These are phyloP conservation scores for Patella depressa DNA, from an alignment of 2,888 invertebrate genomes.

Conservation along the genomic window DNA sequence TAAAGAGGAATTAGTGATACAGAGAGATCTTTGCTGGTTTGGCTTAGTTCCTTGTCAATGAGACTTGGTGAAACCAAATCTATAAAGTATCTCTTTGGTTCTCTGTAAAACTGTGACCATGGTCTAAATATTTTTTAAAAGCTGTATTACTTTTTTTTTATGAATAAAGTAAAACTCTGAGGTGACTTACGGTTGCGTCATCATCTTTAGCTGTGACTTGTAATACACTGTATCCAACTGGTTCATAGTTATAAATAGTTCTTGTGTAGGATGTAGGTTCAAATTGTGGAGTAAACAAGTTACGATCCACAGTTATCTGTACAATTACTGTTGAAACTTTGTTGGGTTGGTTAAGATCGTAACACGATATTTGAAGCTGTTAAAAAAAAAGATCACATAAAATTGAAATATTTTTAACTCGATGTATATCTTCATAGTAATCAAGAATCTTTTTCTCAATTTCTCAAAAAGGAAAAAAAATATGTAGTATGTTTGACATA, in stretches of 20 bases:
- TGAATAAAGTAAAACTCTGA: background rate
- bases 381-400: constrained; percentile 18
- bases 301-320: constrained; percentile 56
- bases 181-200: constrained; percentile 53
- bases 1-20: too few species aligned
- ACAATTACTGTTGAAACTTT: constrained; percentile 51
- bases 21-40: too few species aligned
- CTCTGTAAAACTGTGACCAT: too few species aligned
- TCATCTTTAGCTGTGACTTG: constrained; percentile 55
- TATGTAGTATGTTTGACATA: too few species aligned
- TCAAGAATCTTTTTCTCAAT: too few species aligned
- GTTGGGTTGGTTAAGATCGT: constrained; percentile 56
- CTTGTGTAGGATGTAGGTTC: constrained; percentile 39
- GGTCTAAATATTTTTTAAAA: too few species aligned
- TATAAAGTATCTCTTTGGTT: too few species aligned
- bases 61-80: too few species aligned
- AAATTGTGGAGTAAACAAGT: constrained; percentile 60
- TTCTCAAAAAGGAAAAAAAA: too few species aligned
- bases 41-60: too few species aligned
- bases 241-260: constrained; percentile 52
- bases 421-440: too few species aligned
- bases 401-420: background rate
- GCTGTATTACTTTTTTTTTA: background rate
- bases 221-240: constrained; percentile 55
- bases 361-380: constrained; percentile 55